These are phyloP conservation scores for Cololabis saira DNA, from an alignment of 2,113 vertebrate species.

Conservation along the genomic window DNA sequence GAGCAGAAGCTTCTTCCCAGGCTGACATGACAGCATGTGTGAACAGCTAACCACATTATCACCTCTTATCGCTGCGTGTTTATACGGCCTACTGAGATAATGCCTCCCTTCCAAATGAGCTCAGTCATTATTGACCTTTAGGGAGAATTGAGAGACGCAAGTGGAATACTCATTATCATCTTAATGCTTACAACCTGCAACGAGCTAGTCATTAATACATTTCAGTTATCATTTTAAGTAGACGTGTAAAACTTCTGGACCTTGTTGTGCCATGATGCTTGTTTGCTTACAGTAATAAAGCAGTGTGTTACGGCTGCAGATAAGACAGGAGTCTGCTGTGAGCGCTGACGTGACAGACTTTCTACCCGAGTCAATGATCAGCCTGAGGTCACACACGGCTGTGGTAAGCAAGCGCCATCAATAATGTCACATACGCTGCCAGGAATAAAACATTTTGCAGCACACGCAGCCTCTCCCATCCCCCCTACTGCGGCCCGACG, in stretches of 20 bases:
- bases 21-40: not conserved
- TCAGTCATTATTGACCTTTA: too few relatives aligned
- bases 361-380: conserved; percentile 12
- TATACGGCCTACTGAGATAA: not conserved
- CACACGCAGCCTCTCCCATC: conserved; percentile 12
- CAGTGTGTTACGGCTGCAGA: conserved; percentile 14
- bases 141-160: not conserved
- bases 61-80: conserved; percentile 29
- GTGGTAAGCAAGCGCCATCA: conserved; percentile 28
- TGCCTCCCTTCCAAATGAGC: too few relatives aligned
- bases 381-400: not conserved
- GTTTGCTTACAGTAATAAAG: not conserved
- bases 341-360: conserved; percentile 51
- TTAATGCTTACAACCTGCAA: too few relatives aligned
- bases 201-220: too few relatives aligned
- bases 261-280: too few relatives aligned
- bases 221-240: too few relatives aligned
- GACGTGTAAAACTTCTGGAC: too few relatives aligned
- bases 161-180: not conserved
- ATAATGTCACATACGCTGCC: conserved; percentile 32
- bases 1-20: not conserved
- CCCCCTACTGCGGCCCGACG: not conserved
- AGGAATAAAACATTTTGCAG: conserved; percentile 51
- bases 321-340: not conserved
- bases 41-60: conserved; percentile 23